Percentiles rank a stretch among this genome's conserved stretches.
Evolutionary conservation across 2,888 invertebrate genomes (phyloP).

Genomic region (Parthenolecanium corni): DNA sequence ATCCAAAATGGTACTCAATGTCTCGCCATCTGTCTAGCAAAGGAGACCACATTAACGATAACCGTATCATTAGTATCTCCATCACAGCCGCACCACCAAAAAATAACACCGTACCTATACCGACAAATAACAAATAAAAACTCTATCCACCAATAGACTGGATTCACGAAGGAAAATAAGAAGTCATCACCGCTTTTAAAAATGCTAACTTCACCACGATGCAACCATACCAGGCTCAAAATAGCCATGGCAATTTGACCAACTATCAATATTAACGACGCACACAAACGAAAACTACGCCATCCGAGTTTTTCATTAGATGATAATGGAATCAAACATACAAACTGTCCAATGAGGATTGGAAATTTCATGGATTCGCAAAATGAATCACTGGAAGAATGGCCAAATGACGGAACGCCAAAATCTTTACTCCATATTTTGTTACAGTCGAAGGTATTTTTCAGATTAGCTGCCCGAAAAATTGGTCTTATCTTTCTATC

Average conservation of each 20-base stretch:
- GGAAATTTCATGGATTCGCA: conserved; percentile 26
- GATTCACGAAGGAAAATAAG: background rate
- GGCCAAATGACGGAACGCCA: background rate
- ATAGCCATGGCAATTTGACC: conserved; percentile 29
- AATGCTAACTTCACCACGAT: conserved; percentile 24
- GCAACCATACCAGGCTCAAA: conserved; percentile 29
- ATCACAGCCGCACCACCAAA: conserved; percentile 30
- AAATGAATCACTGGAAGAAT: conserved; percentile 26
- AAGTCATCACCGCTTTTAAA: conserved; percentile 29
- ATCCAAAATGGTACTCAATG: conserved; percentile 30
- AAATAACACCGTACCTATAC: conserved; percentile 29
- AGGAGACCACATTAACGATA: conserved; percentile 29
- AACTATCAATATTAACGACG: conserved; percentile 8
- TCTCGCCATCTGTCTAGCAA: conserved; percentile 30
- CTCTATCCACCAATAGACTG: background rate
- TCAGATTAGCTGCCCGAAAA: too few species aligned
- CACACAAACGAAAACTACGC: conserved; percentile 10
- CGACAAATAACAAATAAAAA: background rate
- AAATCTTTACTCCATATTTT: too few species aligned
- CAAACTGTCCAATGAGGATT: conserved; percentile 24
- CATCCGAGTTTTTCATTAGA: conserved; percentile 22
- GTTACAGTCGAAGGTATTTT: too few species aligned
- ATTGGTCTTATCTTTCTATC: too few species aligned
- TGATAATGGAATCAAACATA: conserved; percentile 30
- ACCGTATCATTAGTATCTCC: conserved; percentile 29